Base-by-base conservation (phyloP, 2,113 vertebrate genomes). In the Scomber scombrus region DNA sequence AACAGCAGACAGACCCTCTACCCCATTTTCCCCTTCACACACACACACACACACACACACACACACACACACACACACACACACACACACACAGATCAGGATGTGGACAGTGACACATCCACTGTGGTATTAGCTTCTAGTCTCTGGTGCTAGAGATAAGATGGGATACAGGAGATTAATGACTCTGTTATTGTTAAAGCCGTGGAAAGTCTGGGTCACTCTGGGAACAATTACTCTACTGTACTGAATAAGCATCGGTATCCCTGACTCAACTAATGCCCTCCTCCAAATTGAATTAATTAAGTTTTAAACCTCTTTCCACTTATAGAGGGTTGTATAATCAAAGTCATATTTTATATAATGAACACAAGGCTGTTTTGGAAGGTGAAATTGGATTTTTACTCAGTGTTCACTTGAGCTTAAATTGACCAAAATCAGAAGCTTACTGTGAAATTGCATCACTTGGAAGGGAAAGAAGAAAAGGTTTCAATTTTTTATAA, bases 181-280 rank as follows among this genome's bases (percentile, higher is more conserved):
- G 86, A 75, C 81, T 54, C 54, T 92, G 89, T 91, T 91, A 57
- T 88, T 90, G 89, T 89, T 79, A 57, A 79, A 85, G 71, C 65
- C 5, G 71, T 89, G 91, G 91, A 91, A 91, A 87, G 78, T 91
- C 60, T 78, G 77, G 77, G 19, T 90, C 86, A 49, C 64, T 54
- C 18, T 12, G 52, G 71, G 47, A 88, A 83, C 71, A 50, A 68
- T 86, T 57, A 66, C 47, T 69, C 45, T 51, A 61, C 71, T 75
- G 76, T 71, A 71, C 47, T 45, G n/a, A 21, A 51, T 1, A 51
- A n/a, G 57, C 78, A 68, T 84, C 31, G 73, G 68, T 62, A 79
- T 74, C 50, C 29, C 56, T 49, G 66, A 76, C 50, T 81, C 34
- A 15, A 60, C 75, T 66, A 78, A 75, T 75, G 51, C 21, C 58